These are phyloP conservation scores for Bagarius yarrelli DNA, from an alignment of 2,113 vertebrate species.

Conservation along the genomic window DNA sequence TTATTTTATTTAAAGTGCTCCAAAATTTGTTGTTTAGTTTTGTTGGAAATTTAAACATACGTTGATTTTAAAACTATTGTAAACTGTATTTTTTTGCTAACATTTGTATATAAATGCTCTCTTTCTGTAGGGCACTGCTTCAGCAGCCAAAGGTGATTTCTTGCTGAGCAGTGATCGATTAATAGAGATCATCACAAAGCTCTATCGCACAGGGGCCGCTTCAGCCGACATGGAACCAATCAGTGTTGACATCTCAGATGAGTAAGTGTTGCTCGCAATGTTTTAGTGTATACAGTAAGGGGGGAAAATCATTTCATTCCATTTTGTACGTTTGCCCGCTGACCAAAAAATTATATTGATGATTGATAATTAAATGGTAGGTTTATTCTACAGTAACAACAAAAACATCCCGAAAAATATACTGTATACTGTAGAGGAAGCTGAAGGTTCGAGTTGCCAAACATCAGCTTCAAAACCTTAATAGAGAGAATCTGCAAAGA, in stretches of 20 bases:
- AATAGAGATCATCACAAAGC: constrained; percentile 96
- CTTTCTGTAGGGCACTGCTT: constrained; percentile 79
- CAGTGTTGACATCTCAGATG: constrained; percentile 90
- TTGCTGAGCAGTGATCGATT: constrained; percentile 92
- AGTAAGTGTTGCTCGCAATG: constrained; percentile 74
- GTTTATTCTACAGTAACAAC: no score
- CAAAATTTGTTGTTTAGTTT: neutral
- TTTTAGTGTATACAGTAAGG: neutral
- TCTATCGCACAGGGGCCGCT: constrained; percentile 82
- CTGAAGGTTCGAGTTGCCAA: no score
- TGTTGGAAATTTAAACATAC: neutral
- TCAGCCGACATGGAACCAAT: constrained; percentile 81
- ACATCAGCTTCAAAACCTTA: no score
- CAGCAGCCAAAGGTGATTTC: constrained; percentile 95
- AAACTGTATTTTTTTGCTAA: neutral
- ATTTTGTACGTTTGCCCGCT: no score
- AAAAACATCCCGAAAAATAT: no score
- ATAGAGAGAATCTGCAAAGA: no score
- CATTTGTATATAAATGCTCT: neutral
- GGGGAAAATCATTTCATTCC: no score
- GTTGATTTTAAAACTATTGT: no score
- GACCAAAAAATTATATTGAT: no score
- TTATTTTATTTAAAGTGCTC: neutral
- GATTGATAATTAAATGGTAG: no score
- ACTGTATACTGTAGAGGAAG: no score